A percentile compares a stretch with the other conserved stretches of the same genome.
Conservation (phyloP, 1,140 invertebrate genomes). For the Maconellicoccus hirsutus region DNA sequence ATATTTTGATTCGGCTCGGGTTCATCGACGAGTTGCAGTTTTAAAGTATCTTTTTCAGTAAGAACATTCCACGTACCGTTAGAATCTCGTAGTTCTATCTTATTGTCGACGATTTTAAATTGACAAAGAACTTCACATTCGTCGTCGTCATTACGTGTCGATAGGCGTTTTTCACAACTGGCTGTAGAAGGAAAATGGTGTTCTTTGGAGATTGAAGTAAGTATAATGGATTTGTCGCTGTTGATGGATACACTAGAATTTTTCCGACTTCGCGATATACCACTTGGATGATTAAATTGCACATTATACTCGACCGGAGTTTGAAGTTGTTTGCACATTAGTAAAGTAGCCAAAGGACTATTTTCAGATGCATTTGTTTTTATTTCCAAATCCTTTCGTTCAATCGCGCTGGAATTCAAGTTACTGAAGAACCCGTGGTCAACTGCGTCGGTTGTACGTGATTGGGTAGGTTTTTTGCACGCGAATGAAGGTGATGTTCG, state of each 20-base stretch:
- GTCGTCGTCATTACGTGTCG: not conserved
- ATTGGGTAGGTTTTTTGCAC: too few relatives aligned
- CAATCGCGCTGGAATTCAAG: too few relatives aligned
- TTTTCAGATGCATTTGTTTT: not conserved
- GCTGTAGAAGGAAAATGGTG: too few relatives aligned
- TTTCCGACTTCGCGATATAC: not conserved
- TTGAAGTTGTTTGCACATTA: conserved; percentile 10
- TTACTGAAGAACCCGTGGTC: too few relatives aligned
- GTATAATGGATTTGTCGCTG: too few relatives aligned
- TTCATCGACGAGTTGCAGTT: not conserved
- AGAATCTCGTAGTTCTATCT: not conserved
- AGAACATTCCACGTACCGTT: not conserved
- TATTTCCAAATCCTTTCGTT: too few relatives aligned
- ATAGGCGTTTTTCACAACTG: not conserved
- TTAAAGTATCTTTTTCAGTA: not conserved
- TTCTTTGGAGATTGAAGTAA: too few relatives aligned
- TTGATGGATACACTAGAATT: not conserved
- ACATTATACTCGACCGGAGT: not conserved
- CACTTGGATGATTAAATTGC: not conserved
- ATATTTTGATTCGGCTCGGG: not conserved
- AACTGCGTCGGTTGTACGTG: too few relatives aligned
- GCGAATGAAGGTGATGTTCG: too few relatives aligned
- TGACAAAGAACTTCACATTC: not conserved
- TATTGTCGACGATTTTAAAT: not conserved
- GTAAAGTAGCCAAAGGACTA: not conserved